Conservation (phyloP, 2,888 invertebrate species). For the Cerastis leucographa region DNA sequence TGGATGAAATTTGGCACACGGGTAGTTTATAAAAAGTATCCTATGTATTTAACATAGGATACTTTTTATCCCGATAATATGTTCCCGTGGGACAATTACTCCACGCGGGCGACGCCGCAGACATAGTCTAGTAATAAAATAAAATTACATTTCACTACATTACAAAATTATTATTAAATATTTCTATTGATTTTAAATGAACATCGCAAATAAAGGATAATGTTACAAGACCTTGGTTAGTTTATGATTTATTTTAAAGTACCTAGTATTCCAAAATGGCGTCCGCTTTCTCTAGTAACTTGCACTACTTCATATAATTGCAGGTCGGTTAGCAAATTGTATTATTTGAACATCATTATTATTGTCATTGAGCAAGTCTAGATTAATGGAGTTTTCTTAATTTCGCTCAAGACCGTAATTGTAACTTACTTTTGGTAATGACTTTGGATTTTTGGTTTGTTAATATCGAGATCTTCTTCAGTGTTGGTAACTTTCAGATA, state of each 20-base stretch:
- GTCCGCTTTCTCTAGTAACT: slow-evolving; percentile 34
- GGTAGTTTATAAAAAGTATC: too few relatives aligned
- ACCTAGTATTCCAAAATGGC: background rate
- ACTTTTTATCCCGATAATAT: too few relatives aligned
- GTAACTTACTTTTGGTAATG: slow-evolving; percentile 35
- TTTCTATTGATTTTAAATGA: background rate
- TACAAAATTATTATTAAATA: too few relatives aligned
- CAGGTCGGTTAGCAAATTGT: slow-evolving; percentile 71
- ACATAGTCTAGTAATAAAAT: too few relatives aligned
- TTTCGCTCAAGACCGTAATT: slow-evolving; percentile 50
- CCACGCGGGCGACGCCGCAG: too few relatives aligned
- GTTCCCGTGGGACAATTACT: too few relatives aligned
- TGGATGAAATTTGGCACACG: too few relatives aligned
- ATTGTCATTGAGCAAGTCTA: slow-evolving; percentile 71
- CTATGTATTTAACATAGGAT: too few relatives aligned
- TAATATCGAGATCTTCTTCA: slow-evolving; percentile 2
- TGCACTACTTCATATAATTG: slow-evolving; percentile 63
- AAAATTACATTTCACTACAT: too few relatives aligned
- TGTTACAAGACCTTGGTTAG: background rate
- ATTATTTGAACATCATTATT: slow-evolving; percentile 77
- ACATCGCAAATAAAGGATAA: background rate
- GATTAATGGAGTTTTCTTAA: slow-evolving; percentile 71
- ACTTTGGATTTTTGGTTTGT: background rate
- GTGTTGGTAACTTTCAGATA: background rate
- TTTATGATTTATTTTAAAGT: background rate